A percentile compares a stretch with the other conserved stretches of the same genome.
Evolutionary conservation across 2,113 vertebrate genomes (phyloP).

Genomic region (Trogon melanurus): DNA sequence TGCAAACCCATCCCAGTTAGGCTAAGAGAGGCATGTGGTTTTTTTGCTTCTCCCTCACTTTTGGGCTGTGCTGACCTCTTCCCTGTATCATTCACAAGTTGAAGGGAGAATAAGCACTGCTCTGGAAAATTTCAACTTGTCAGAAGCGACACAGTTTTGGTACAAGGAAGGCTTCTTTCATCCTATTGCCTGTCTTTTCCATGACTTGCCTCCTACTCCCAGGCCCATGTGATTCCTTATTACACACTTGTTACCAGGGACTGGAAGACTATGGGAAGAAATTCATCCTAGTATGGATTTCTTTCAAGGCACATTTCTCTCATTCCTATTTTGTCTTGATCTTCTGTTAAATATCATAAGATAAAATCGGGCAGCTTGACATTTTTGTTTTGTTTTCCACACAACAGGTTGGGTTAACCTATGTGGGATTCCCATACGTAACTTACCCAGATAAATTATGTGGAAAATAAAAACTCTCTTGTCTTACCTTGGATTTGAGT

Average conservation of each 20-base stretch:
- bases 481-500: not conserved
- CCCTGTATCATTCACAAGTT: not conserved
- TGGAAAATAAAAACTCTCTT: not conserved
- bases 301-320: not conserved
- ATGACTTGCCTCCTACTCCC: not conserved
- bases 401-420: not conserved
- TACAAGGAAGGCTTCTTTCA: not conserved
- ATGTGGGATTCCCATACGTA: not conserved
- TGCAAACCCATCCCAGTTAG: not conserved
- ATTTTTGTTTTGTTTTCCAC: constrained; percentile 5
- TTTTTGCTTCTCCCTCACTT: not conserved
- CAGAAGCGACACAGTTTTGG: not conserved
- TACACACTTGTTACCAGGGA: not conserved
- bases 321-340: not conserved
- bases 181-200: not conserved
- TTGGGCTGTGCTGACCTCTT: not conserved
- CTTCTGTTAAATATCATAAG: not conserved
- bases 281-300: not conserved
- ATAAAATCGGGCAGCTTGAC: constrained; percentile 7
- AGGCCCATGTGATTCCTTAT: not conserved
- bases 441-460: not conserved
- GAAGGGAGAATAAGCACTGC: not conserved
- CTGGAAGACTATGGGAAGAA: not conserved
- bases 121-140: not conserved
- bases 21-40: not conserved